Base-by-base conservation (phyloP, 2,113 vertebrate genomes). In the Eleginops maclovinus region DNA sequence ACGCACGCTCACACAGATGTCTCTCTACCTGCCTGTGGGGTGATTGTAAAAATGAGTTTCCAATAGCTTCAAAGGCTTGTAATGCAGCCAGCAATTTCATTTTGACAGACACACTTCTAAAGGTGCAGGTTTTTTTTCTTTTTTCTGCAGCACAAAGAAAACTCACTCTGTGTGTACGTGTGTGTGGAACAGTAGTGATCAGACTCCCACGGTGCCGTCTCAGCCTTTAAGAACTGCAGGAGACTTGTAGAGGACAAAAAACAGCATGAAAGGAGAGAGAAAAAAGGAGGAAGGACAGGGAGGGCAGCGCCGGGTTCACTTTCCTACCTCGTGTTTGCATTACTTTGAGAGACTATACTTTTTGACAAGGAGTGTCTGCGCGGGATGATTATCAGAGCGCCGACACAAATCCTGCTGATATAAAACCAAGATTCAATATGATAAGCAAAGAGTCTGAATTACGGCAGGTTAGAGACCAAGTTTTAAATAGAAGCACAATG, bases 221-320 rank as follows among this genome's bases (percentile, higher is more conserved):
- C 89, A 90, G 89, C 87, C 87, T 88, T 90, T 84, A 84, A 81
- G 86, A 92, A 88, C 86, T 79, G 77, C 87, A 85, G 86, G 88
- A 90, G 81, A 86, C 89, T 83, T 84, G 87, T 90, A 88, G 90
- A 91, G 91, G 91, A 91, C 91, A 91, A 91, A 90, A 90, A 90
- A 21, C 87, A 88, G 90, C 83, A 70, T 84, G 91, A 83, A 87
- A 87, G 84, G 69, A 89, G 69, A 80, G 72, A 51, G 61, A 58
- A 69, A 50, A 68, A 28, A 51, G 65, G 65, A 77, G 53, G 56
- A 59, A 72, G 70, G 26, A 76, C 62, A 67, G 72, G 62, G 84
- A 86, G 87, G 92, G 77, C 84, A 91, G 87, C n/a, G 78, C 46
- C 13, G 16, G 87, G 78, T 80, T 89, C 83, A 73, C 69, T 59